Evolutionary conservation across 2,888 invertebrate species (phyloP), one percentile per base, ranked within the genome.

Genomic region (Philereme transversata): DNA sequence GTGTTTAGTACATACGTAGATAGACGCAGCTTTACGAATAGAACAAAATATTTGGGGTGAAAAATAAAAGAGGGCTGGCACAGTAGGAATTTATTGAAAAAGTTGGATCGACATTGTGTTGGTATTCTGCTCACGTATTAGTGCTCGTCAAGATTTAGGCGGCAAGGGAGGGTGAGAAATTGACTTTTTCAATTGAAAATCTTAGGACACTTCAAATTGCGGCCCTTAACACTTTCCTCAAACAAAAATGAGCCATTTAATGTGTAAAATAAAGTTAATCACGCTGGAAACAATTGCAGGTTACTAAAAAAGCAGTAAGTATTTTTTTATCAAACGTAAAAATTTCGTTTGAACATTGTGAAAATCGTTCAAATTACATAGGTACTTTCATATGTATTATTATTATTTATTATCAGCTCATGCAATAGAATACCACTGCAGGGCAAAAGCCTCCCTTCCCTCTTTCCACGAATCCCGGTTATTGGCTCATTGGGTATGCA

Each of bases 41-140:
- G 80, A 80, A 73, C 74, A 76, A 81, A 78, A n/a, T n/a, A n/a
- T 79, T 76, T 68, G 62, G 72, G 68, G 56, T 70, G 79, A 77
- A 73, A 72, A 76, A 78, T 78, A 79, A 73, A 70, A 72, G 62
- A 65, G 69, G 72, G 67, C 69, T 74, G 75, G 73, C 50, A 60
- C 64, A 67, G 69, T 72, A 70, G 66, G 72, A 73, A 76, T 73
- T 70, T 75, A 78, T 77, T 76, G 77, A 70, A 75, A 78, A 76
- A 76, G 74, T 75, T 75, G 51, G 58, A 58, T 58, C 58, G 58
- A 62, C 49, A 11, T 51, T 62, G 64, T 60, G 60, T 64, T 57
- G 48, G 51, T 61, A 79, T 73, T 72, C 78, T 33, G 33, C 69
- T 69, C 79, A 79, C 80, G 79, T 69, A 59, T 65, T 52, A 62